A percentile compares a stretch with the other conserved stretches of the same genome.
Conservation (phyloP, 2,113 vertebrate species). For the Panthera uncia region DNA sequence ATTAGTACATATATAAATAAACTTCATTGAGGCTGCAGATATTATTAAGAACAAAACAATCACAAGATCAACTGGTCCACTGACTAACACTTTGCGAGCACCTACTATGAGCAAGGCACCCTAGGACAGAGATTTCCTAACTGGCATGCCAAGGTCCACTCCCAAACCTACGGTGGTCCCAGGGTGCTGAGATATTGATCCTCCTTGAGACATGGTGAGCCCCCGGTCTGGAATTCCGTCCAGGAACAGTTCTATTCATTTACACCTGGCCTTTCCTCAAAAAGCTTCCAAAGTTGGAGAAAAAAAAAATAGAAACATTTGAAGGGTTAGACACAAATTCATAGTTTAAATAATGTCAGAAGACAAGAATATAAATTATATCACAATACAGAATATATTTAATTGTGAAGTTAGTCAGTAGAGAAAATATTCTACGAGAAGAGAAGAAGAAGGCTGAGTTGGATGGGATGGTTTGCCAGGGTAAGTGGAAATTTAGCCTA, state of each 20-base stretch:
- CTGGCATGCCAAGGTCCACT: fast-evolving
- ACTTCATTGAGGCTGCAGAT: neutral
- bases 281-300: slow-evolving; percentile 1
- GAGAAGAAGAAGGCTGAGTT: neutral
- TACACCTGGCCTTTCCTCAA: neutral
- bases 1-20: neutral
- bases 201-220: no score
- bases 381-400: neutral
- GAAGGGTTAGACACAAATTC: neutral
- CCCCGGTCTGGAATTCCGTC: neutral
- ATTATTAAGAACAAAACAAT: neutral
- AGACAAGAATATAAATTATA: neutral
- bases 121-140: neutral
- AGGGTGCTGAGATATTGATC: neutral
- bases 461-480: neutral
- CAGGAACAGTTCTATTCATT: neutral
- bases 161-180: neutral
- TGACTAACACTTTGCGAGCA: slow-evolving; percentile 41
- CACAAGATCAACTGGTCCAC: neutral
- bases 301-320: neutral
- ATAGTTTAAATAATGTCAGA: neutral
- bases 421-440: neutral
- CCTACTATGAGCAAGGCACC: neutral
- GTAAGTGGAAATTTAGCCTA: neutral
- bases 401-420: neutral